Evolutionary conservation across 2,113 vertebrate genomes (phyloP).

Genomic region (Pipa parva): DNA sequence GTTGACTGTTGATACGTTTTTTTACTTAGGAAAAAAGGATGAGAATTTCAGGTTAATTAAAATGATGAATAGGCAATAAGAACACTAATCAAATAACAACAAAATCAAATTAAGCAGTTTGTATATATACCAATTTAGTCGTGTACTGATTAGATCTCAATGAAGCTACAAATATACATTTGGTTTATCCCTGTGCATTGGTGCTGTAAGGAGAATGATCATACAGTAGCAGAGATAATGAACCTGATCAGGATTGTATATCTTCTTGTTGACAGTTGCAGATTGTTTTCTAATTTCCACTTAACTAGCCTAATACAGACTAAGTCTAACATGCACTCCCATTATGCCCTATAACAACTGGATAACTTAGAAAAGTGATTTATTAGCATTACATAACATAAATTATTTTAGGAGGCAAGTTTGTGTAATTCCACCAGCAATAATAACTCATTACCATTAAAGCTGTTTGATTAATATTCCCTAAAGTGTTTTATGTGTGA

Average conservation of each 20-base stretch:
- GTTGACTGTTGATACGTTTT: too few species aligned
- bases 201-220: constrained; percentile 22
- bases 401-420: too few species aligned
- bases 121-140: constrained; percentile 35
- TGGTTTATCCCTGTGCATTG: constrained; percentile 16
- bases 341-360: neutral
- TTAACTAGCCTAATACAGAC: neutral
- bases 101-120: constrained; percentile 36
- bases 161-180: constrained; percentile 9
- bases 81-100: constrained; percentile 34
- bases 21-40: constrained; percentile 30
- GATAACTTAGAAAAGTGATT: constrained; percentile 3
- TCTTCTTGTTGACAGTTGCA: constrained; percentile 14
- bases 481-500: too few species aligned
- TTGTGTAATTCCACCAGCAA: too few species aligned
- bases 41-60: constrained; percentile 36
- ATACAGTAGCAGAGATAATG: constrained; percentile 20
- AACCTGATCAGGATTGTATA: constrained; percentile 22
- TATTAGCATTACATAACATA: neutral
- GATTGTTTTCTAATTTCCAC: neutral
- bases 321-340: constrained; percentile 6
- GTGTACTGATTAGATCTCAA: constrained; percentile 38
- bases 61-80: constrained; percentile 39
- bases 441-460: too few species aligned
- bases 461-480: too few species aligned